Percentiles rank a stretch among this genome's conserved stretches.
Conservation (phyloP, 2,113 vertebrate species). For the Thermophis baileyi region DNA sequence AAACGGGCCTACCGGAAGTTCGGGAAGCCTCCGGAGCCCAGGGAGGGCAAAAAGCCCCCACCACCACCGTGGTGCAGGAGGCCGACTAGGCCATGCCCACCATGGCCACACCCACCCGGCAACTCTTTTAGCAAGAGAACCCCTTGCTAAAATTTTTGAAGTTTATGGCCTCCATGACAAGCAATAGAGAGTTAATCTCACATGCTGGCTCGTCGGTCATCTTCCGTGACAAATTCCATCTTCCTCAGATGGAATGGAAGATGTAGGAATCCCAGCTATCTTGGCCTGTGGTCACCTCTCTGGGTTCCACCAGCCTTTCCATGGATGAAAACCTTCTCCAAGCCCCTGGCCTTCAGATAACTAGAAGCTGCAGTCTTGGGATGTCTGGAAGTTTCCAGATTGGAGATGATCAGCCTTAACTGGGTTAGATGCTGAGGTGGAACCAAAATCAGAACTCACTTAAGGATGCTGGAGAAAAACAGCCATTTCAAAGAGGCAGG, state of each 20-base stretch:
- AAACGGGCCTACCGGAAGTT: too few species aligned
- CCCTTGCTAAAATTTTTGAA: too few species aligned
- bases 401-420: not conserved
- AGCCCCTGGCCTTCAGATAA: not conserved
- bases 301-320: not conserved
- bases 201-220: not conserved
- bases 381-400: not conserved
- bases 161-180: not conserved
- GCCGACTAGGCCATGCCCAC: too few species aligned
- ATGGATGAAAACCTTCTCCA: not conserved
- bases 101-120: too few species aligned
- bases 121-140: too few species aligned
- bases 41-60: too few species aligned
- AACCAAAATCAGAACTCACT: not conserved
- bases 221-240: not conserved
- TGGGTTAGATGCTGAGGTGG: not conserved
- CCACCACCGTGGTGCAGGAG: too few species aligned
- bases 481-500: not conserved
- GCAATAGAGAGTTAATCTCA: not conserved
- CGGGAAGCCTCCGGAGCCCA: too few species aligned
- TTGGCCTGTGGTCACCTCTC: not conserved
- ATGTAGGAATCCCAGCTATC: not conserved
- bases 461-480: not conserved
- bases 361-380: not conserved
- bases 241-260: not conserved